phyloP scores from a whole-genome alignment of 2,113 vertebrate species.

The Malurus alboscapulatus region DNA sequence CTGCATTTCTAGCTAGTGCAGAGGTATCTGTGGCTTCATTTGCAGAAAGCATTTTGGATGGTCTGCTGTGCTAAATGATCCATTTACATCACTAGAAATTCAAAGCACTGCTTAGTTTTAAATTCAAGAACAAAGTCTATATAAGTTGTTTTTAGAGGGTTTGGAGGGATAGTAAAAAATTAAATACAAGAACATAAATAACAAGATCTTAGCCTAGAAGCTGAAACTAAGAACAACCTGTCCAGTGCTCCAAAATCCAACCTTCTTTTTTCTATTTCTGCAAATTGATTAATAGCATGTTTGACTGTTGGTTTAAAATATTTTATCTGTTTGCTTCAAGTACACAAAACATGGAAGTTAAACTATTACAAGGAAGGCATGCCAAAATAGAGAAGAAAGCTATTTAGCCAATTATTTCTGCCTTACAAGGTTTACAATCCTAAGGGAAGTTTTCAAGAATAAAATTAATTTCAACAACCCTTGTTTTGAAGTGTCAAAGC shows the following conservation, averaged over 20 bases:
- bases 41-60: background rate
- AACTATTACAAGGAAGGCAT: background rate
- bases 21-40: background rate
- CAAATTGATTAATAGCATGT: background rate
- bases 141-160: background rate
- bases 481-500: background rate
- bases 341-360: background rate
- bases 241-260: background rate
- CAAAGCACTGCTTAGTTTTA: background rate
- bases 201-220: background rate
- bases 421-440: background rate
- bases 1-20: background rate
- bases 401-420: background rate
- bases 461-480: background rate
- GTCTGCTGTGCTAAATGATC: background rate
- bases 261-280: background rate
- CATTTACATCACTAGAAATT: background rate
- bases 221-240: background rate
- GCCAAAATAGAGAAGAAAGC: background rate
- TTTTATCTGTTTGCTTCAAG: background rate
- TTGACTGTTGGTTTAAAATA: background rate
- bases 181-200: background rate
- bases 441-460: background rate
- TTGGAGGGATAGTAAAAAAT: background rate
- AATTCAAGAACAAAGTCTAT: background rate